Percentiles rank a stretch among this genome's conserved stretches.
Conservation (phyloP, 2,888 invertebrate species). For the Perizoma affinitatum region DNA sequence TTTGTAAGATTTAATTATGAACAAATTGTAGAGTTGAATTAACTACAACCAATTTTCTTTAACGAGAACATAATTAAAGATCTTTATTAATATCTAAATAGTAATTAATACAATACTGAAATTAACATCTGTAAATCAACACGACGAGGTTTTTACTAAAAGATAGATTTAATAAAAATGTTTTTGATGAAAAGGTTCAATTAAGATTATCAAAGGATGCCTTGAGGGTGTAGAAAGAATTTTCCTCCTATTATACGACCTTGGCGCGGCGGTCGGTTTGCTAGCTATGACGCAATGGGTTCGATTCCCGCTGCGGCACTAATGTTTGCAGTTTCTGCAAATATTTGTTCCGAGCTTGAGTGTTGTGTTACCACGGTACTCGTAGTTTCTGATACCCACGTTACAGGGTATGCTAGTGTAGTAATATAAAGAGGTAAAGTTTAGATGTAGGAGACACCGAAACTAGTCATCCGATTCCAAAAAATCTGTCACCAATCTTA, state of each 20-base stretch:
- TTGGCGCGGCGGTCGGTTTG: too few relatives aligned
- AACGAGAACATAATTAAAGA: neutral
- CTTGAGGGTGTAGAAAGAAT: conserved; percentile 15
- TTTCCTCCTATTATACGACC: neutral
- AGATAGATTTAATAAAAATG: conserved; percentile 21
- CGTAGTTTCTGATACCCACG: too few relatives aligned
- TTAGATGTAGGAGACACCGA: too few relatives aligned
- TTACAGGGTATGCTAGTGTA: too few relatives aligned
- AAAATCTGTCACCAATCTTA: too few relatives aligned
- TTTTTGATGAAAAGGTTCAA: conserved; percentile 52
- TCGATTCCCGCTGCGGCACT: too few relatives aligned
- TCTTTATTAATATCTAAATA: conserved; percentile 8
- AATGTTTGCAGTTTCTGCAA: too few relatives aligned
- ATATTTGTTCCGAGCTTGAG: too few relatives aligned
- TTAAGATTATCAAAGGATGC: conserved; percentile 38
- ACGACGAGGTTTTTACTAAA: conserved; percentile 16
- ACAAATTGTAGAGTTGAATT: conserved; percentile 1
- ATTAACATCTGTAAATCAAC: conserved; percentile 23
- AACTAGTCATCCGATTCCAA: too few relatives aligned
- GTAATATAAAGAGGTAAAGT: too few relatives aligned
- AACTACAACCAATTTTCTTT: neutral
- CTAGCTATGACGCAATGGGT: too few relatives aligned
- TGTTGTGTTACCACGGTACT: too few relatives aligned
- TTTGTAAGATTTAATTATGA: conserved; percentile 2
- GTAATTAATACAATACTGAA: conserved; percentile 14